Conservation (phyloP, 2,113 vertebrate genomes). For the Zeus faber region DNA sequence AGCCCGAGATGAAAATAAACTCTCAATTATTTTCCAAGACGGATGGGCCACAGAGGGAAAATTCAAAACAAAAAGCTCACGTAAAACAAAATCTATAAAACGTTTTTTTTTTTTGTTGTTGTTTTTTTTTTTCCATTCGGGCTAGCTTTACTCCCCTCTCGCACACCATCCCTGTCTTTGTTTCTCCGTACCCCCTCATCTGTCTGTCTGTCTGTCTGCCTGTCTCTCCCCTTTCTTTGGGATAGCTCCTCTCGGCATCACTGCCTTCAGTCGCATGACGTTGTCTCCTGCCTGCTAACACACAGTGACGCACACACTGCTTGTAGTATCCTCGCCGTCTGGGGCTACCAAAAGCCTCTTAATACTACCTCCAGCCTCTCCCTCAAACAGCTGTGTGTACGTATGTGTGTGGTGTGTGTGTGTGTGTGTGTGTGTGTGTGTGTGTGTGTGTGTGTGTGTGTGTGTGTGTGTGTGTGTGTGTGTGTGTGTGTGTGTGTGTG, state of each 20-base stretch:
- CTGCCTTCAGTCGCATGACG: slow-evolving; percentile 20
- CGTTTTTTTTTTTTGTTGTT: not conserved
- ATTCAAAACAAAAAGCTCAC: no score
- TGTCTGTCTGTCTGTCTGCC: no score
- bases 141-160: slow-evolving; percentile 1
- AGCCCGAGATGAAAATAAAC: no score
- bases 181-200: no score
- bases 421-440: slow-evolving; percentile 11
- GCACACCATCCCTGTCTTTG: no score
- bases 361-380: slow-evolving; percentile 40
- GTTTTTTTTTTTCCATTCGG: not conserved
- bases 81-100: no score
- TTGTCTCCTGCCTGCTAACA: slow-evolving; percentile 35
- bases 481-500: slow-evolving; percentile 47
- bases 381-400: slow-evolving; percentile 58
- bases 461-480: slow-evolving; percentile 17
- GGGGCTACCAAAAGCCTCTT: slow-evolving; percentile 40
- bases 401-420: slow-evolving; percentile 43
- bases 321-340: slow-evolving; percentile 33
- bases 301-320: slow-evolving; percentile 41
- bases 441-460: no score
- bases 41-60: no score
- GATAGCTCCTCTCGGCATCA: not conserved
- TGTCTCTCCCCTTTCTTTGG: slow-evolving; percentile 3
- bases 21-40: no score